Base-by-base conservation (phyloP, 1,140 invertebrate genomes). In the Heliconius nattereri region DNA sequence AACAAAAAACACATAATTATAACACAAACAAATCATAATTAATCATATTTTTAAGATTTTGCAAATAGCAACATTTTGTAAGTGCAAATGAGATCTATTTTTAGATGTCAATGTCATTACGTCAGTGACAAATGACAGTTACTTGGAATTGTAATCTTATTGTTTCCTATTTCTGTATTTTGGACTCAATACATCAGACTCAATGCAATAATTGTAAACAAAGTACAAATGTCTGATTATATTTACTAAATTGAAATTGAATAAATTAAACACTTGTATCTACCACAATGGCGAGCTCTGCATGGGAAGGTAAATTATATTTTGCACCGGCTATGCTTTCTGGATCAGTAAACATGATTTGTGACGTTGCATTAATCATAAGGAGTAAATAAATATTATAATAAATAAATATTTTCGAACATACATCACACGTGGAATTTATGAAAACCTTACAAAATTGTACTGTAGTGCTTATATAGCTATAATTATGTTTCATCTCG, bases 231-330 rank as follows among this genome's bases (percentile, higher is more conserved):
- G 60, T 66, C 8, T 66, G n/a, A 66, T 66, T 66, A 5, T 66
- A 3, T 66, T 26, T 26, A 11, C 60, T 29, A 66, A 13, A 29
- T 0, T 29, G 1, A 66, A 23, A 26, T 1, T 26, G 3, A 66
- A 29, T 26, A 26, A 11, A 26, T 26, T 66, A 13, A 26, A 66
- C 3, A 66, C 11, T 66, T 66, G 6, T 66, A 26, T 66, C 26
- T 29, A 78, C 86, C 75, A 75, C 82, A 71, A 78, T 89, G 60
- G 73, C 85, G 37, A 82, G 86, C n/a, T 86, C 89, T n/a, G 88
- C 90, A 35, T 94, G 93, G 93, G 93, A 94, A 93, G 93, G 93
- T 94, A 83, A 78, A 80, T 79, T 78, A 73, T 72, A 73, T 45
- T 45, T 76, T 78, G 7, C 54, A 83, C 82, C 81, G 81, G 83